Evolutionary conservation across 2,797 vertebrate species (phyloP).

Genomic region (Chrysocyon brachyurus): DNA sequence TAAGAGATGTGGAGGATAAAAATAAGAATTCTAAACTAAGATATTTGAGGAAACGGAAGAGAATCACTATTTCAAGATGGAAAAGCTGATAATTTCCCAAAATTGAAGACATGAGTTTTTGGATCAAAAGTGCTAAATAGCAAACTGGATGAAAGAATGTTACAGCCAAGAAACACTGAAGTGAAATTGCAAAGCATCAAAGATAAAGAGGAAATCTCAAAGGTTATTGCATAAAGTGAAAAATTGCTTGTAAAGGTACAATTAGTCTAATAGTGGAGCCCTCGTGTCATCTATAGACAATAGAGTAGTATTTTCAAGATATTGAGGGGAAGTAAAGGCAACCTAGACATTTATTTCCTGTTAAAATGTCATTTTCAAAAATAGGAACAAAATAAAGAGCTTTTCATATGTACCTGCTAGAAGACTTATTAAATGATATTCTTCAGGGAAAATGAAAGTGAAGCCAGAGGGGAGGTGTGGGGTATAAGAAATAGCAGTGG

Average conservation of each 20-base stretch:
- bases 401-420: neutral
- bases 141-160: slow-evolving; percentile 32
- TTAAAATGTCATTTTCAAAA: slow-evolving; percentile 63
- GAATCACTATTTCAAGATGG: slow-evolving; percentile 25
- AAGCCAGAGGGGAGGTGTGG: neutral
- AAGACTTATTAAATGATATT: slow-evolving; percentile 11
- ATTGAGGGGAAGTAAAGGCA: slow-evolving; percentile 10
- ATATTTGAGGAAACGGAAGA: neutral
- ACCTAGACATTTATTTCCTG: slow-evolving; percentile 8
- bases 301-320: neutral
- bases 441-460: neutral
- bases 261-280: neutral
- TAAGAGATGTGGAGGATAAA: slow-evolving; percentile 13
- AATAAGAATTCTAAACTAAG: neutral
- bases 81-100: slow-evolving; percentile 35
- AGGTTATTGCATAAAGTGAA: neutral
- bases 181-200: slow-evolving; percentile 9
- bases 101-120: neutral
- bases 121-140: slow-evolving; percentile 11
- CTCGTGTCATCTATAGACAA: neutral
- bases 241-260: slow-evolving; percentile 42
- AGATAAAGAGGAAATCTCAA: slow-evolving; percentile 32
- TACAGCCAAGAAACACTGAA: slow-evolving; percentile 1
- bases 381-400: neutral
- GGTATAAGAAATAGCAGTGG: neutral